phyloP scores from a whole-genome alignment of 1,140 invertebrate genomes.

The Heliothis subflexa region DNA sequence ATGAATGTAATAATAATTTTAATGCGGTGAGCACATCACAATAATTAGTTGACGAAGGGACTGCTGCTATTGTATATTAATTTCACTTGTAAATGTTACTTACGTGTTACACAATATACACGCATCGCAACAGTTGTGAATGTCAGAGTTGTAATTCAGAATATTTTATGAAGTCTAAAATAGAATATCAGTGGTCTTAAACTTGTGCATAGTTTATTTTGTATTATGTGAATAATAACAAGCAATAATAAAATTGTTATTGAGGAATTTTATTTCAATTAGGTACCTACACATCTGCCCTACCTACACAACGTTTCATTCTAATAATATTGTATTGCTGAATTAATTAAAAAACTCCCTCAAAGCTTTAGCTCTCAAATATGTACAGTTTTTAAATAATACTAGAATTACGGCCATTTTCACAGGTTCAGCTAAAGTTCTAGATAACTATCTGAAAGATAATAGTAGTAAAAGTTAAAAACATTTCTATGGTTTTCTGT shows the following conservation, averaged over 20 bases:
- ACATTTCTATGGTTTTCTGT: too few species aligned
- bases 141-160: constrained; percentile 74
- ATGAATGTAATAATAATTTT: constrained; percentile 71
- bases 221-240: constrained; percentile 87
- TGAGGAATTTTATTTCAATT: constrained; percentile 67
- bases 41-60: constrained; percentile 65
- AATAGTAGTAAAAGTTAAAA: too few species aligned
- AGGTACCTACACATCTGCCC: not conserved
- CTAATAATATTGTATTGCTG: too few species aligned
- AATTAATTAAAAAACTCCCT: too few species aligned
- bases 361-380: too few species aligned
- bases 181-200: constrained; percentile 82
- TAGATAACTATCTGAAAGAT: too few species aligned
- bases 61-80: constrained; percentile 67
- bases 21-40: constrained; percentile 77
- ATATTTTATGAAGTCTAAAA: constrained; percentile 80
- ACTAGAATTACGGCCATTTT: too few species aligned
- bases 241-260: constrained; percentile 86
- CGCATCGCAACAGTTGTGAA: constrained; percentile 63
- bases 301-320: not conserved
- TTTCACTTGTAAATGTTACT: constrained; percentile 61
- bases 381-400: too few species aligned
- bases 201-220: constrained; percentile 88
- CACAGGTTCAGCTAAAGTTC: too few species aligned
- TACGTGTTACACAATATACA: constrained; percentile 53